phyloP scores from a whole-genome alignment of 2,113 vertebrate species.

The Trogon melanurus region DNA sequence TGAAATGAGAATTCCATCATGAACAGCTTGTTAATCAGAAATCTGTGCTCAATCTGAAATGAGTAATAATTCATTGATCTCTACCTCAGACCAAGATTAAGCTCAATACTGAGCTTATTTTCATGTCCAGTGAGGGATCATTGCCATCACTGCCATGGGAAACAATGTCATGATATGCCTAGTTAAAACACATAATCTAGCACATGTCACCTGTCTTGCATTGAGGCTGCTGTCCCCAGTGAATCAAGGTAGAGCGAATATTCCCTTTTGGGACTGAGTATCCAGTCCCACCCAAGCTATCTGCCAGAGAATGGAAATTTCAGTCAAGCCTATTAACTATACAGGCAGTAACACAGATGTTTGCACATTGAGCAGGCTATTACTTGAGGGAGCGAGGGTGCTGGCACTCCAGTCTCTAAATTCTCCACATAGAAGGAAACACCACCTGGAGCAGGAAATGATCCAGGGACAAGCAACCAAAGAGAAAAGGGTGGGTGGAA shows the following conservation, averaged over 20 bases:
- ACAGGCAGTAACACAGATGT: constrained; percentile 37
- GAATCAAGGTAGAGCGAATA: not conserved
- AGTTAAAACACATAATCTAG: not conserved
- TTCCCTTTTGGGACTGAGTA: not conserved
- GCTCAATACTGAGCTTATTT: not conserved
- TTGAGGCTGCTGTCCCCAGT: not conserved
- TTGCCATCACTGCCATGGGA: not conserved
- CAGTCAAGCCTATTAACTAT: not conserved
- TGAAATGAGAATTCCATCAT: not conserved
- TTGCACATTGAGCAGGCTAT: not conserved
- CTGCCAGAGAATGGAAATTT: constrained; percentile 11
- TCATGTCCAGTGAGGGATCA: not conserved
- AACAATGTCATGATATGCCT: not conserved
- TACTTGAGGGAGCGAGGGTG: not conserved
- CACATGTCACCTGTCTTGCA: not conserved
- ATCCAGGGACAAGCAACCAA: constrained; percentile 44
- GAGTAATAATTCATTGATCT: not conserved
- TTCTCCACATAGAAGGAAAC: not conserved
- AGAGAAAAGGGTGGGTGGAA: constrained; percentile 3
- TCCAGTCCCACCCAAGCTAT: not conserved
- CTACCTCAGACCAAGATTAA: not conserved
- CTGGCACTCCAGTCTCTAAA: constrained; percentile 9
- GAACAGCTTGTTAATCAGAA: not conserved
- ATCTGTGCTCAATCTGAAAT: not conserved
- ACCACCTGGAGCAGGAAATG: constrained; percentile 39